Base-by-base conservation (phyloP, 2,888 invertebrate genomes). In the Drosophila eohydei region DNA sequence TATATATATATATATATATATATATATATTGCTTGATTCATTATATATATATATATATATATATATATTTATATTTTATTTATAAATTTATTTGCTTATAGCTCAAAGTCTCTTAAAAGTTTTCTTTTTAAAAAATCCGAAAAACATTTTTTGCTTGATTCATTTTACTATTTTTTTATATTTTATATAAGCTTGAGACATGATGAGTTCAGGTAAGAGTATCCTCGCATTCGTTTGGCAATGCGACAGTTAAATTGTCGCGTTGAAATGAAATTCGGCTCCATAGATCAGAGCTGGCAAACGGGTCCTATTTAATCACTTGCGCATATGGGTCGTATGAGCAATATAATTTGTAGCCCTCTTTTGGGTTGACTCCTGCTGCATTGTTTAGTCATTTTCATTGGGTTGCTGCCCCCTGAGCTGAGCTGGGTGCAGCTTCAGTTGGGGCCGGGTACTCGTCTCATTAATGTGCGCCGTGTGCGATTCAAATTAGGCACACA, bases 401-500 rank as follows among this genome's bases (percentile, higher is more conserved):
- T 36, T 36, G 38, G 41, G 21, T 26, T 41, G 11, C 28, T 12
- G 28, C 26, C 11, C 44, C 26, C 26, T 2, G 21, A n/a, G 26
- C 52, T 54, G 21, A 21, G 21, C 8, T 8, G 52, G 48, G 46
- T 54, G 51, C 51, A 54, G 71, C 38, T 41, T 16, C 26, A 21
- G 63, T 71, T 52, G 54, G 46, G 55, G 56, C 46, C 51, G 51
- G 72, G 72, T 52, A 30, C 64, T 41, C 56, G 63, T 52, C 76
- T 81, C 83, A 80, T 81, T 84, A 84, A 81, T 81, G 80, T 82
- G 76, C 68, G 80, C 85, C 85, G 85, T 81, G 85, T 82, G 85
- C 75, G 80, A 75, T 79, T 79, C 85, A 84, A 81, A 84, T 81
- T 81, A 81, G 85, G 85, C 80, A 81, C 82, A 85, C 85, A 81